Percentiles rank a stretch among this genome's conserved stretches.
phyloP scores from a whole-genome alignment of 2,113 vertebrate species.

The Melanocharis versteri region DNA sequence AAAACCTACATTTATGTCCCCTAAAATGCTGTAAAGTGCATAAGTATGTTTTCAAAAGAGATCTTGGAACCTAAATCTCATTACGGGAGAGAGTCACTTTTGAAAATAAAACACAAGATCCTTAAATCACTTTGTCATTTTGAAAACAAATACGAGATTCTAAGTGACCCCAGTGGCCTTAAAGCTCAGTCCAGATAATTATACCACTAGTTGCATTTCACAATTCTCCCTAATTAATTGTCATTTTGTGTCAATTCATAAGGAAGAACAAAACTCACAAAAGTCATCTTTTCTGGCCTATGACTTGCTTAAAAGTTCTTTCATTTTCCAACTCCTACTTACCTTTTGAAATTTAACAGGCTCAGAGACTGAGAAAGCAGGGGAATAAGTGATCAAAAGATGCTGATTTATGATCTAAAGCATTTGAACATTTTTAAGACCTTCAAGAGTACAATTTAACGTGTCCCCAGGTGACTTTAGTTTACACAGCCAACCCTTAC shows the following conservation, averaged over 20 bases:
- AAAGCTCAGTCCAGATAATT: neutral
- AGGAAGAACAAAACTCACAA: neutral
- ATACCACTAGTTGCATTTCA: neutral
- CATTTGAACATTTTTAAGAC: constrained; percentile 56
- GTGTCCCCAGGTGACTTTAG: constrained; percentile 23
- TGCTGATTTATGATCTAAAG: constrained; percentile 42
- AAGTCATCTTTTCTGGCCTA: neutral
- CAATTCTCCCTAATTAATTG: neutral
- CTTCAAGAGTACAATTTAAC: constrained; percentile 48
- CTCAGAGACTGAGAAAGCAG: neutral
- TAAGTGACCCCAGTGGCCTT: neutral
- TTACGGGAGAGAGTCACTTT: neutral
- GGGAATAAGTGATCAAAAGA: constrained; percentile 30
- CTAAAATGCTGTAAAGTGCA: neutral
- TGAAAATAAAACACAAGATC: constrained; percentile 7
- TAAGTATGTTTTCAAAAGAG: neutral
- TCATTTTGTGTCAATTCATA: neutral
- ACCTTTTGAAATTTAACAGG: constrained; percentile 12
- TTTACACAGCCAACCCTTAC: constrained; percentile 40
- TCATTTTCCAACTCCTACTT: neutral
- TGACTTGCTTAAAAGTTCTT: neutral
- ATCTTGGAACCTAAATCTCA: constrained; percentile 1
- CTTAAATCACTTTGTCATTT: constrained; percentile 40
- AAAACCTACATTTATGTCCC: neutral
- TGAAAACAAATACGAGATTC: constrained; percentile 26